Evolutionary conservation across 1,140 invertebrate genomes (phyloP).

Genomic region (Asbolus verrucosus): DNA sequence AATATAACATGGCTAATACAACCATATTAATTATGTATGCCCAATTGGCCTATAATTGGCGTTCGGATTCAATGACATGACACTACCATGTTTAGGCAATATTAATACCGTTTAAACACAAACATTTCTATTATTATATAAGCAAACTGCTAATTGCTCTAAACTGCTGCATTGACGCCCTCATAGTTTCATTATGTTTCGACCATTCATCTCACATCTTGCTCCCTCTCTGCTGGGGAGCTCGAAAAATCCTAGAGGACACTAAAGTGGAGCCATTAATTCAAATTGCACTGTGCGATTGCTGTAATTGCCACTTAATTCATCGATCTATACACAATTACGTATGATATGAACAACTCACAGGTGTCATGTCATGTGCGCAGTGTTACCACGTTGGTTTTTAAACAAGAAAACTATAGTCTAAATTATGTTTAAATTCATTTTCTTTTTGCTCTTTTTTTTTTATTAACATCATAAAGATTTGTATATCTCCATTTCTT

Average conservation of each 20-base stretch:
- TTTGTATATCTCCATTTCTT: no score
- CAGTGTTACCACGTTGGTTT: not conserved
- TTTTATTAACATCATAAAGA: no score
- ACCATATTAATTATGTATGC: constrained; percentile 63
- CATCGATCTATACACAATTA: constrained; percentile 32
- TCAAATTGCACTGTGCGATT: constrained; percentile 19
- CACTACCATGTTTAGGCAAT: constrained; percentile 60
- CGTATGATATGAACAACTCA: constrained; percentile 22
- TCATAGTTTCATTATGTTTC: not conserved
- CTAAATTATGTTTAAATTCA: no score
- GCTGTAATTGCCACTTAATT: constrained; percentile 34
- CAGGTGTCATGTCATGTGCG: constrained; percentile 18
- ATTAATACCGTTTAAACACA: constrained; percentile 57
- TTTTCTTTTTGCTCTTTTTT: no score
- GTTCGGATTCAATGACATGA: constrained; percentile 62
- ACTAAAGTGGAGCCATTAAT: constrained; percentile 16
- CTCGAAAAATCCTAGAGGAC: not conserved
- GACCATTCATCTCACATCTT: not conserved
- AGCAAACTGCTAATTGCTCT: constrained; percentile 32
- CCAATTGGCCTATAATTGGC: constrained; percentile 64
- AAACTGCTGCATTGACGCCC: constrained; percentile 9
- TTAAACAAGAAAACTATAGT: no score
- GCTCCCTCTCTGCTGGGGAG: not conserved
- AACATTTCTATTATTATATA: constrained; percentile 56
- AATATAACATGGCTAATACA: constrained; percentile 62